Evolutionary conservation across 2,797 vertebrate genomes (phyloP).

Genomic region (Atherinosoma microstoma): DNA sequence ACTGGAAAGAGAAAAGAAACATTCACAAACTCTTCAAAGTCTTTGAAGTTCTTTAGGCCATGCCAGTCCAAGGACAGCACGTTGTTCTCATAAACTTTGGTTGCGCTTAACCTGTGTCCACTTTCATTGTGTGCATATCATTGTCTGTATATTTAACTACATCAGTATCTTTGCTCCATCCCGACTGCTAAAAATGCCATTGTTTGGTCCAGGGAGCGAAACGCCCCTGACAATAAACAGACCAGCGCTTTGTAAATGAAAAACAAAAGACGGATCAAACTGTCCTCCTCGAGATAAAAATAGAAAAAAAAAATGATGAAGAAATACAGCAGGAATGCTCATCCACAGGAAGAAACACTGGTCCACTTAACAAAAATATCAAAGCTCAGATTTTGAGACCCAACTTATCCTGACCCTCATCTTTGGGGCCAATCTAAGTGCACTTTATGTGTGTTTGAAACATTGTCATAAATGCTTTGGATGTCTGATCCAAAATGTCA

Average conservation of each 20-base stretch:
- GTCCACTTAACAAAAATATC: conserved; percentile 50
- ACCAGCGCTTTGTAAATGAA: conserved; percentile 19
- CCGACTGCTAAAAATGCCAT: conserved; percentile 44
- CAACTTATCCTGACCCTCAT: conserved; percentile 22
- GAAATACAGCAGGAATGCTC: conserved; percentile 79
- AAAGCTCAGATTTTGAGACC: conserved; percentile 45
- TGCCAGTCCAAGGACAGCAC: conserved; percentile 71
- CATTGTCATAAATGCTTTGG: conserved; percentile 24
- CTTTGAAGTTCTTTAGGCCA: conserved; percentile 75
- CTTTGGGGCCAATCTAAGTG: conserved; percentile 56
- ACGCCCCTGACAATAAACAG: conserved; percentile 40
- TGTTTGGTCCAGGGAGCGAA: conserved; percentile 62
- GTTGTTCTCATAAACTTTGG: conserved; percentile 76
- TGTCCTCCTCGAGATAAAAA: conserved; percentile 39
- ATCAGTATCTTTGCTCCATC: conserved; percentile 44
- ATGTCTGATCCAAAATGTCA: conserved; percentile 27
- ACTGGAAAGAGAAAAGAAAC: conserved; percentile 66
- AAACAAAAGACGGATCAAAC: conserved; percentile 34
- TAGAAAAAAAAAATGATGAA: conserved; percentile 37
- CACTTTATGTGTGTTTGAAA: conserved; percentile 48
- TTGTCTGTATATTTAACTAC: conserved; percentile 34
- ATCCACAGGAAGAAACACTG: conserved; percentile 77
- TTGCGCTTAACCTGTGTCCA: conserved; percentile 75
- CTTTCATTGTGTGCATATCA: conserved; percentile 59
- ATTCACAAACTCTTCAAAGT: conserved; percentile 60